Percentiles rank a stretch among this genome's conserved stretches.
These are phyloP conservation scores for Asarcornis scutulata DNA, from an alignment of 2,113 vertebrate genomes.

Conservation along the genomic window DNA sequence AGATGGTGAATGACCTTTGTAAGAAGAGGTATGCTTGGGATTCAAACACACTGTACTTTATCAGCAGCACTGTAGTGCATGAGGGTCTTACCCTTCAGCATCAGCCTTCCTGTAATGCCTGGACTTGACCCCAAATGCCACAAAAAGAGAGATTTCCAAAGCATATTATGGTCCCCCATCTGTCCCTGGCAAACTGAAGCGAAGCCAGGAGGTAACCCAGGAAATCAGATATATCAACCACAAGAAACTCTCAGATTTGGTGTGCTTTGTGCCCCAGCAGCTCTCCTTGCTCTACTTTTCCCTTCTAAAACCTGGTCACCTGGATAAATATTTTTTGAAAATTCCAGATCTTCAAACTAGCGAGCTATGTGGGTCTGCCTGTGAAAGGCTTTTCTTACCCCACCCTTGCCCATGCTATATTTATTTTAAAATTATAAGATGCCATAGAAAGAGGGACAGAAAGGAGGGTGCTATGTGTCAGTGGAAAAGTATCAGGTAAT, in stretches of 20 bases:
- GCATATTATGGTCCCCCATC: background rate
- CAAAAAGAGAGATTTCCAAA: background rate
- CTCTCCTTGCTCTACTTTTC: background rate
- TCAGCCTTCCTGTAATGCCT: background rate
- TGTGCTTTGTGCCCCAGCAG: background rate
- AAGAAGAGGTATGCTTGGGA: background rate
- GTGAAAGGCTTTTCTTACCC: background rate
- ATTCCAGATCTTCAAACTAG: background rate
- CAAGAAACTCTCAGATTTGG: background rate
- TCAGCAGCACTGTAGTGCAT: background rate
- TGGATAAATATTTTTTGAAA: background rate
- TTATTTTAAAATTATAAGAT: background rate
- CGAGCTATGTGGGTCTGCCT: background rate
- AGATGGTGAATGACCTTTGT: fast-evolving
- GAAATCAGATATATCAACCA: background rate
- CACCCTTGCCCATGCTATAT: background rate
- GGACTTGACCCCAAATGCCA: background rate
- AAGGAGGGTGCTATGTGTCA: background rate
- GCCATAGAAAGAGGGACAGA: background rate
- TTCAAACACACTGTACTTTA: background rate
- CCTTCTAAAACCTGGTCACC: background rate
- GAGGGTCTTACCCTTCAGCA: background rate
- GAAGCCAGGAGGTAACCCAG: background rate
- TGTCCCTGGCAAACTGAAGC: background rate
- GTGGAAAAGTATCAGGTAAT: background rate